Evolutionary conservation across 2,888 invertebrate genomes (phyloP), one percentile per base, ranked within the genome.

Genomic region (Drosophila paramelanica): DNA sequence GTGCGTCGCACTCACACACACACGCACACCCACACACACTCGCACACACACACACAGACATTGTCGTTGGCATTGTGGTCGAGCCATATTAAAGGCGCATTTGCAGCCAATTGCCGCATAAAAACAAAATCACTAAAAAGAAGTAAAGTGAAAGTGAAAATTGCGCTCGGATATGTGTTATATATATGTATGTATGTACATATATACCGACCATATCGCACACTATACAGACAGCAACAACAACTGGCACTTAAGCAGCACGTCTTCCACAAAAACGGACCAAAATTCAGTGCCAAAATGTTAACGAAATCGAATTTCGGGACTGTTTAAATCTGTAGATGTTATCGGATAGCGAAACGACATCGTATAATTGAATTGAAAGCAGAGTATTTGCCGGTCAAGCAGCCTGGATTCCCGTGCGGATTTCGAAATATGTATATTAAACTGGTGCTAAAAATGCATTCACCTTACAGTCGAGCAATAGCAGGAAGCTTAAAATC

Each of bases 21-120:
- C 46, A 5, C n/a, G 2, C 8, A 11, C 5, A 25, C 25, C 17
- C 42, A 14, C 27, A n/a, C 10, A 7, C 0, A 25, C 7, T n/a
- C 13, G 25, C 14, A 46, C 5, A 17, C n/a, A 33, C 31, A 31
- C 0, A 31, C 10, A 23, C 5, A 38, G 1, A 3, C 49, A 27
- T 17, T 43, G 14, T 3, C 5, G 14, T 11, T 61, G 10, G 25
- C 33, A 41, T 10, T 49, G 62, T 49, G 62, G 49, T 27, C 42
- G 62, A 42, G 50, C 49, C 51, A 55, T 46, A 58, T 79, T 74
- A 58, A 53, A 62, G 57, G 53, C 62, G 42, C 79, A 76, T 71
- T 79, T 41, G 53, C 25, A 79, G 64, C 50, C 72, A 76, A 79
- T 74, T 79, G 72, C 53, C 71, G 57, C 77, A 47, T 62, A 55